Evolutionary conservation across 1,140 invertebrate species (phyloP), one percentile per base, ranked within the genome.

Genomic region (Calliopsis andreniformis): DNA sequence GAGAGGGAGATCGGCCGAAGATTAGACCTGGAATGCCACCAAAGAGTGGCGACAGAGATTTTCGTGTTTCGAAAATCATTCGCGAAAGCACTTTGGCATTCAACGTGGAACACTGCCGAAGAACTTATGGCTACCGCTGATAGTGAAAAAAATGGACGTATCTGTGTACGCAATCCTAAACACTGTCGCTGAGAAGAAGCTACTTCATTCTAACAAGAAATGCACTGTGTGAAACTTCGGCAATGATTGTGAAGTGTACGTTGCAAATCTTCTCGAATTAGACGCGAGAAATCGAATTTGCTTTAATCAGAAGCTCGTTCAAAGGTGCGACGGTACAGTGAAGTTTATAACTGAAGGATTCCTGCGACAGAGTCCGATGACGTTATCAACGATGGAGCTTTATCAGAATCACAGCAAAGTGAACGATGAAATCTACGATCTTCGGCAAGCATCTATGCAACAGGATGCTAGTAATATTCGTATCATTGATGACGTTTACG

Each of bases 1-100:
- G 58, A 73, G 71, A 86, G 63, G 70, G 75, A 76, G 84, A 86
- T 86, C 84, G 86, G 72, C 64, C 32, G 43, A 53, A 56, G 77
- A 85, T 85, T 58, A 84, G 76, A 56, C 20, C 42, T 53, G 49
- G 63, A 72, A 63, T 23, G 51, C 45, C 67, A 55, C 59, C 51
- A 32, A 53, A 62, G 63, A 79, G 63, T 67, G 43, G 10, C 30
- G 55, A 18, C 20, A 67, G 3, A 1, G 16, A 39, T 51, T 10
- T 16, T 30, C 18, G 45, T 20, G 69, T 23, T 23, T 35, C 2
- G 16, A n/a, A 16, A 12, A 14, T 18, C 28, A 8, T 39, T 39
- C 14, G 20, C 2, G 20, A n/a, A 35, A 14, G 32, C 30, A 16
- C 14, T 20, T 43, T n/a, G 16, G 25, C 23, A n/a, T 10, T 28